Conservation (phyloP, 2,888 invertebrate genomes). For the Caenorhabditis sulstoni region DNA sequence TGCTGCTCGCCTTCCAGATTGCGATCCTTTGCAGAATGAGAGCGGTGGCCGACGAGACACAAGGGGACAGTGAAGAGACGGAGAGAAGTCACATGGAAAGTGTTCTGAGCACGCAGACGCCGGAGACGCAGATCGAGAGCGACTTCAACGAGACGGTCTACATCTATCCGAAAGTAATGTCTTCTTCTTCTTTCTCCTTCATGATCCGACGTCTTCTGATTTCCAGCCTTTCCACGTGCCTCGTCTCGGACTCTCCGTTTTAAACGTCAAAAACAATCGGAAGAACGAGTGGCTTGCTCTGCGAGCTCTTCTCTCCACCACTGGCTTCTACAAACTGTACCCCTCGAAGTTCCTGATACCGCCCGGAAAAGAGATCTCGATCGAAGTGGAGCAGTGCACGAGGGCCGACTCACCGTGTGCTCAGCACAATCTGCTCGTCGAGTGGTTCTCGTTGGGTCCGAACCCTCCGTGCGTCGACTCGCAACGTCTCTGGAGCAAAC, state of each 20-base stretch:
- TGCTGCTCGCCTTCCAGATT: slow-evolving; percentile 29
- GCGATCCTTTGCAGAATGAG: slow-evolving; percentile 16
- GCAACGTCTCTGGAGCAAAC: slow-evolving; percentile 44
- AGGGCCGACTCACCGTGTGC: slow-evolving; percentile 16
- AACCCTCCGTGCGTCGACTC: slow-evolving; percentile 30
- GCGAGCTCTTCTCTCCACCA: slow-evolving; percentile 46
- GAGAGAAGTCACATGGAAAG: slow-evolving; percentile 19
- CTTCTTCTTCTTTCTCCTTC: not conserved
- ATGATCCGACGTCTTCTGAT: not conserved
- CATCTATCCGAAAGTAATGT: slow-evolving; percentile 36
- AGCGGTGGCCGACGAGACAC: not conserved
- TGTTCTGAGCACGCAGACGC: slow-evolving; percentile 26
- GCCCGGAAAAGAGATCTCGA: slow-evolving; percentile 54
- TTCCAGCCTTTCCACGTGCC: slow-evolving; percentile 55
- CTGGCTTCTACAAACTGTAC: slow-evolving; percentile 57
- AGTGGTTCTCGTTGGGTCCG: slow-evolving; percentile 43
- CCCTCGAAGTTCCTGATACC: slow-evolving; percentile 57
- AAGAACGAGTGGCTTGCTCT: slow-evolving; percentile 42
- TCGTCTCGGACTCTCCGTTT: slow-evolving; percentile 25
- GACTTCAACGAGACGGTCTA: slow-evolving; percentile 35
- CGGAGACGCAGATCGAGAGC: slow-evolving; percentile 46
- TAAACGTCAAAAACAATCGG: slow-evolving; percentile 43
- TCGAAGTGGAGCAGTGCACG: slow-evolving; percentile 41
- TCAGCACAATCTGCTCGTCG: slow-evolving; percentile 42
- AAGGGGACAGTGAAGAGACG: slow-evolving; percentile 6